These are phyloP conservation scores for Pholis gunnellus DNA, from an alignment of 2,113 vertebrate species.

Conservation along the genomic window DNA sequence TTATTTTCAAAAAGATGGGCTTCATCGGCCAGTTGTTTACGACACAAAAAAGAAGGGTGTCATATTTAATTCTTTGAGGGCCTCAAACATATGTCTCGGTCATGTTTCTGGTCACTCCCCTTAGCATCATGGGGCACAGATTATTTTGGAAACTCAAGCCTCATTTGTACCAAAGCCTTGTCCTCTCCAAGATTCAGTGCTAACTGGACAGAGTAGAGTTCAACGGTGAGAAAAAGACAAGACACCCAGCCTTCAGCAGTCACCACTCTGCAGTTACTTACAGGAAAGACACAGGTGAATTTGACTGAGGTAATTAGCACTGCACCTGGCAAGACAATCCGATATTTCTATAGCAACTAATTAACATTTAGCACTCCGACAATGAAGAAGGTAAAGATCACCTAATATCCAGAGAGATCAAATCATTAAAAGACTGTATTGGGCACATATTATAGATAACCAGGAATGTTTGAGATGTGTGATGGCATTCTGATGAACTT, in stretches of 20 bases:
- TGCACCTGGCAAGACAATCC: background rate
- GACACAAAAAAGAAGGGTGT: slow-evolving; percentile 38
- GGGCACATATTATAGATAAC: background rate
- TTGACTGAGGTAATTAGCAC: background rate
- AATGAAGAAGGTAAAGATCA: background rate
- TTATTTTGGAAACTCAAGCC: slow-evolving; percentile 34
- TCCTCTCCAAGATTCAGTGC: background rate
- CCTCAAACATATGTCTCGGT: slow-evolving; percentile 28
- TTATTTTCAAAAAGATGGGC: slow-evolving; percentile 6
- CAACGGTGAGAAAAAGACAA: background rate
- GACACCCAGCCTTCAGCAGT: background rate
- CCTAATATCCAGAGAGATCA: background rate
- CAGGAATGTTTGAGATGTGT: background rate
- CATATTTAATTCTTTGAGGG: slow-evolving; percentile 54
- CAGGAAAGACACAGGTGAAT: background rate
- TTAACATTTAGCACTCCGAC: background rate
- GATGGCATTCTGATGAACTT: background rate
- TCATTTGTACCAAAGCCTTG: background rate
- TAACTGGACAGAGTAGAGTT: background rate
- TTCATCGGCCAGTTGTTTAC: slow-evolving; percentile 20
- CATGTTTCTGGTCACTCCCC: slow-evolving; percentile 59
- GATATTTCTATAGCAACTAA: background rate
- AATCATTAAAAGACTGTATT: background rate
- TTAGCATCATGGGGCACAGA: slow-evolving; percentile 20
- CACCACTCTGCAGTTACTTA: background rate